Evolutionary conservation across 2,113 vertebrate genomes (phyloP).

Genomic region (Tilapia sparmanii): DNA sequence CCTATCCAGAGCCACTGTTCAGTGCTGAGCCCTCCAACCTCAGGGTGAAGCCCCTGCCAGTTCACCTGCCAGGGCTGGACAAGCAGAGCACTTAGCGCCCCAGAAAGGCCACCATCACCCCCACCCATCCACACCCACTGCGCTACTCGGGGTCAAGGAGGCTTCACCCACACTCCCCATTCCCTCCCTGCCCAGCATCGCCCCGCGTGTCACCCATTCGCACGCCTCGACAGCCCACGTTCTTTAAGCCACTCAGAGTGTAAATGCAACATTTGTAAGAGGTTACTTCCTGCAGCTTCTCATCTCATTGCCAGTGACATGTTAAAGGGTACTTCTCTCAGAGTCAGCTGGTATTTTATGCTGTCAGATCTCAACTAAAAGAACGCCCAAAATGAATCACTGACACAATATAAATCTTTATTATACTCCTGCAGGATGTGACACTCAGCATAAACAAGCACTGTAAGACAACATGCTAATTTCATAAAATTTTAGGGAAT

Average conservation of each 20-base stretch:
- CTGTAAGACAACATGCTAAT: neutral
- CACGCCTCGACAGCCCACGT: constrained; percentile 14
- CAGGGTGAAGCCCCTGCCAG: constrained; percentile 72
- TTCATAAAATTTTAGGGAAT: neutral
- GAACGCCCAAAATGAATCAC: neutral
- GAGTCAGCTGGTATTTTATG: neutral
- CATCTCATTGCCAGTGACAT: neutral
- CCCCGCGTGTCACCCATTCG: constrained; percentile 41
- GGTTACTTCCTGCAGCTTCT: constrained; percentile 14
- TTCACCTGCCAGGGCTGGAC: constrained; percentile 69
- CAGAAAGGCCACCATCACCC: constrained; percentile 44
- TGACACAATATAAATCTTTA: neutral
- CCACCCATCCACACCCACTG: constrained; percentile 35
- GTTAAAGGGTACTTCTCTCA: neutral
- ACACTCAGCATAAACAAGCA: neutral
- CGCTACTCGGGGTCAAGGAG: constrained; percentile 59
- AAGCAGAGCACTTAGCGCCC: constrained; percentile 61
- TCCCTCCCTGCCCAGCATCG: constrained; percentile 29
- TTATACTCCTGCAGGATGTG: neutral
- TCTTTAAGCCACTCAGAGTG: constrained; percentile 10
- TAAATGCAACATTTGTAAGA: constrained; percentile 10
- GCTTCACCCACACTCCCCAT: constrained; percentile 42
- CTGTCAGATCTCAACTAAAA: neutral
- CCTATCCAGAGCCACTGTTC: constrained; percentile 46
- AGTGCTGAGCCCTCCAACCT: constrained; percentile 59